A percentile compares a stretch with the other conserved stretches of the same genome.
Evolutionary conservation across 2,113 vertebrate species (phyloP).

Genomic region (Marcusenius ussheri): DNA sequence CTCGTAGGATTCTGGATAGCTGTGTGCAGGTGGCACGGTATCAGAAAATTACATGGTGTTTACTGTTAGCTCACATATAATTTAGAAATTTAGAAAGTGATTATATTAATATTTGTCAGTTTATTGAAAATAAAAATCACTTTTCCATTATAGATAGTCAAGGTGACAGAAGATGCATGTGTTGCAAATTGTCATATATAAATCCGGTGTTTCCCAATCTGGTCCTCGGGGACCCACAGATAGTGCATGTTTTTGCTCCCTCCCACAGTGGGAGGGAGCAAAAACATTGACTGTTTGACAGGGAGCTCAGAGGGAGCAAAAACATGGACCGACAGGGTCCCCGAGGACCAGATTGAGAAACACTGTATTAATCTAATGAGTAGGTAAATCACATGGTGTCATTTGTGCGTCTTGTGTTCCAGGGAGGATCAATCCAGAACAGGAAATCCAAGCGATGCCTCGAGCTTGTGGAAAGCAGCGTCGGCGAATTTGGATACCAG

Average conservation of each 20-base stretch:
- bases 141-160: neutral
- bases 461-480: slow-evolving; percentile 81
- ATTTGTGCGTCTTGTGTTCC: slow-evolving; percentile 36
- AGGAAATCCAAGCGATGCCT: slow-evolving; percentile 92
- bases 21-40: neutral
- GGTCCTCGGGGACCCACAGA: neutral
- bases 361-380: neutral
- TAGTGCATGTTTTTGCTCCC: neutral
- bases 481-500: slow-evolving; percentile 86
- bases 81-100: neutral
- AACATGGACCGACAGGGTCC: neutral
- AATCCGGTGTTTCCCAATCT: neutral
- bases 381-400: neutral
- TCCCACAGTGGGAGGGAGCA: neutral
- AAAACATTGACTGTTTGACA: neutral
- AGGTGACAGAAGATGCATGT: neutral
- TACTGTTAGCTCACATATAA: neutral
- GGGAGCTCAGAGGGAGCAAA: neutral
- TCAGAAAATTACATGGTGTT: neutral
- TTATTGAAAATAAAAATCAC: neutral
- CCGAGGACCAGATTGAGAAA: neutral
- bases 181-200: neutral
- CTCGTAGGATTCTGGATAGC: neutral
- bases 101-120: neutral
- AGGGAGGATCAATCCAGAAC: slow-evolving; percentile 97